Percentiles rank a stretch among this genome's conserved stretches.
phyloP scores from a whole-genome alignment of 2,797 vertebrate species.

The Heliangelus exortis region DNA sequence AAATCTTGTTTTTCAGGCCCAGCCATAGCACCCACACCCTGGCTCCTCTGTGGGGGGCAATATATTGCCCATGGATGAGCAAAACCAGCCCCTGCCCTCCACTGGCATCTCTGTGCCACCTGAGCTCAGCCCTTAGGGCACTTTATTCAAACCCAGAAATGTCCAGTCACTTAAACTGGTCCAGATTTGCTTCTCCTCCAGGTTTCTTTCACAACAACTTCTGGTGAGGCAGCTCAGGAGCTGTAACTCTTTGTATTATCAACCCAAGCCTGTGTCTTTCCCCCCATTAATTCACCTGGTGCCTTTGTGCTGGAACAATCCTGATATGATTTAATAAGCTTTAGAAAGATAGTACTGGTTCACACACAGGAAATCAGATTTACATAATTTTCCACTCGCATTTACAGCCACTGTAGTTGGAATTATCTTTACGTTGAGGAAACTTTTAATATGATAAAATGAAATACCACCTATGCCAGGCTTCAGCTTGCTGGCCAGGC shows the following conservation, averaged over 20 bases:
- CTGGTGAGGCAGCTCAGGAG: constrained; percentile 51
- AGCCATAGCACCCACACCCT: neutral
- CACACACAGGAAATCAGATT: constrained; percentile 76
- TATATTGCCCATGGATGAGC: neutral
- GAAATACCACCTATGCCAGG: constrained; percentile 67
- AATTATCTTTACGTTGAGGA: constrained; percentile 71
- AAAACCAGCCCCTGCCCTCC: fast-evolving
- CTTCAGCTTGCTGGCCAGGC: constrained; percentile 59
- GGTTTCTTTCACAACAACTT: neutral
- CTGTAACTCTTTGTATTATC: constrained; percentile 62
- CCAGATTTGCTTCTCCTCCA: neutral
- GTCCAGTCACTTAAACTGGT: neutral
- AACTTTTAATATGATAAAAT: constrained; percentile 74
- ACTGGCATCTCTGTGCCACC: neutral
- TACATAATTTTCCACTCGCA: constrained; percentile 79
- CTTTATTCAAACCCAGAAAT: neutral
- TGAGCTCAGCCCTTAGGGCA: neutral
- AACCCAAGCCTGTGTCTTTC: constrained; percentile 27
- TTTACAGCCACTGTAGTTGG: constrained; percentile 63
- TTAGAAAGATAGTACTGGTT: constrained; percentile 62
- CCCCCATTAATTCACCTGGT: constrained; percentile 49
- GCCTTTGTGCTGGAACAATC: constrained; percentile 75
- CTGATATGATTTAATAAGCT: constrained; percentile 77
- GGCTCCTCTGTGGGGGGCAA: neutral
- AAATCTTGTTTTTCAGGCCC: neutral